phyloP scores from a whole-genome alignment of 2,113 vertebrate species.

The Monarcha castaneiventris region DNA sequence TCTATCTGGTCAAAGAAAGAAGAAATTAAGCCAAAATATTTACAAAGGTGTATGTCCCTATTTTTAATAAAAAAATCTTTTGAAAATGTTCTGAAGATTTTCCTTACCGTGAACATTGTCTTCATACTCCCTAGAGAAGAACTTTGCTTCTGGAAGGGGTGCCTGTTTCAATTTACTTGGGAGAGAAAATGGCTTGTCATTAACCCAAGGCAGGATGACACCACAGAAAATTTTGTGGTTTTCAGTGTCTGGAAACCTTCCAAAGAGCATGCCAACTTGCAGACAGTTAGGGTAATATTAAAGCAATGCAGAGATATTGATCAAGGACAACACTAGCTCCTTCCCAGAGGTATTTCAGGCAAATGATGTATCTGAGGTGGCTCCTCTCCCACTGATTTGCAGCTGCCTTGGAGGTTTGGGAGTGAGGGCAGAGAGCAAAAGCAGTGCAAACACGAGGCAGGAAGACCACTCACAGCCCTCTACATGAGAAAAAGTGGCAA shows the following conservation, averaged over 20 bases:
- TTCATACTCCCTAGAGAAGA: neutral
- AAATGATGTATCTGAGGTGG: neutral
- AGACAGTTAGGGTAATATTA: neutral
- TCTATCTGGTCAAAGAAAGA: neutral
- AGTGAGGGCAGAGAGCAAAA: neutral
- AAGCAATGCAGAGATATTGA: neutral
- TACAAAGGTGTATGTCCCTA: neutral
- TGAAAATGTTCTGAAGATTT: neutral
- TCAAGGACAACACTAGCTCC: neutral
- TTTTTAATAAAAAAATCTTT: neutral
- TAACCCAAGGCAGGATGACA: neutral
- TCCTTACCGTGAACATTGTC: neutral
- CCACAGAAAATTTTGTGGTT: neutral
- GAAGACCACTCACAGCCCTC: neutral
- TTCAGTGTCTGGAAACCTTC: neutral
- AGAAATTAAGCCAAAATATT: neutral
- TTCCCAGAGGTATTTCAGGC: neutral
- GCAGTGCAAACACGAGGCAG: neutral
- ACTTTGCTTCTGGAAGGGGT: neutral
- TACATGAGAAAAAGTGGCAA: neutral
- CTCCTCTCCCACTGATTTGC: neutral
- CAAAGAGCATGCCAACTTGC: neutral
- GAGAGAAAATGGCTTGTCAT: neutral
- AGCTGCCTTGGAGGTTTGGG: neutral
- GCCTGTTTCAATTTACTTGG: neutral